Evolutionary conservation across 2,797 vertebrate genomes (phyloP).

Genomic region (Rousettus madagascariensis): DNA sequence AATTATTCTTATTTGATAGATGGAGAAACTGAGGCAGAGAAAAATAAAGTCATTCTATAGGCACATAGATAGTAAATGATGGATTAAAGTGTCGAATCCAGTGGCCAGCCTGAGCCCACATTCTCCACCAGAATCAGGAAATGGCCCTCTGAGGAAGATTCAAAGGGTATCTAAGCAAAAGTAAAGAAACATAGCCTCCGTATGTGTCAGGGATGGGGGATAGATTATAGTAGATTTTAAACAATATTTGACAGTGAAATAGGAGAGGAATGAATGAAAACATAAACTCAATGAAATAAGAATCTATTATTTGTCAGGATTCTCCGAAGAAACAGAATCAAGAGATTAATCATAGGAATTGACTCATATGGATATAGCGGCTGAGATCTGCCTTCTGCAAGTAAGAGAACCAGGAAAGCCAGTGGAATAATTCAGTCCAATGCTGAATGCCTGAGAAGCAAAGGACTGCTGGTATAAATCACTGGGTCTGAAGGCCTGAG

Average conservation of each 20-base stretch:
- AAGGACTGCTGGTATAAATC: neutral
- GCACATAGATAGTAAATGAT: neutral
- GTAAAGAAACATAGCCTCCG: neutral
- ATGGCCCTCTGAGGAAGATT: neutral
- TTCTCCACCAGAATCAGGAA: neutral
- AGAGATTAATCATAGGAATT: neutral
- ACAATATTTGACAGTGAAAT: neutral
- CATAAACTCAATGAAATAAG: neutral
- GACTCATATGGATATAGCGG: neutral
- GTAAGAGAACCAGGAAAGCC: neutral
- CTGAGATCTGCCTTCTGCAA: neutral
- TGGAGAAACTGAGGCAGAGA: neutral
- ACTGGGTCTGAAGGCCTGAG: neutral
- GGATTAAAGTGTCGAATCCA: neutral
- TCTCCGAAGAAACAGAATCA: neutral
- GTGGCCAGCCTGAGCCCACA: neutral
- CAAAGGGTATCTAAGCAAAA: neutral
- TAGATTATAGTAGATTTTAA: neutral
- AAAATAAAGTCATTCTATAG: neutral
- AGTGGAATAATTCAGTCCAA: neutral
- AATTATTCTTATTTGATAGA: neutral
- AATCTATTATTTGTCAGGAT: neutral
- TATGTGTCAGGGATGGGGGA: accelerated
- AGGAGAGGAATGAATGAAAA: neutral
- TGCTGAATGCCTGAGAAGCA: neutral